Evolutionary conservation across 2,888 invertebrate genomes (phyloP).

Genomic region (Epinotia nisella): DNA sequence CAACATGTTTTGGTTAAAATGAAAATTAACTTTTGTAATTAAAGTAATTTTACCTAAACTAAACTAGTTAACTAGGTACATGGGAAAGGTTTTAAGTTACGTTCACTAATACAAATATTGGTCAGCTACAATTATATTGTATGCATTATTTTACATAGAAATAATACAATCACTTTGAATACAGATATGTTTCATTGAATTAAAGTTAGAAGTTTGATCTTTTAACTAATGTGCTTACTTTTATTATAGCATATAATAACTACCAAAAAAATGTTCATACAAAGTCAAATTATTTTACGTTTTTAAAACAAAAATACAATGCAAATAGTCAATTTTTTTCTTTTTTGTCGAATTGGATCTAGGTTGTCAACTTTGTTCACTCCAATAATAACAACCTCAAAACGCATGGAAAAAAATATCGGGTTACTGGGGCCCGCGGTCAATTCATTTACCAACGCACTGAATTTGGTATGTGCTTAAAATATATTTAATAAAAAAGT

Average conservation of each 20-base stretch:
- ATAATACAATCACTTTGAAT: not conserved
- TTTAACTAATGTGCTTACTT: no score
- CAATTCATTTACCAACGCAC: not conserved
- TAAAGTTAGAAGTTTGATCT: not conserved
- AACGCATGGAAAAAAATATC: no score
- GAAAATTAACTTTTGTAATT: not conserved
- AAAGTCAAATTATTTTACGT: no score
- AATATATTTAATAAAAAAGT: not conserved
- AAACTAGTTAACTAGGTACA: no score
- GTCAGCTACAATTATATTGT: not conserved
- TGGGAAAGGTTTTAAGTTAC: slow-evolving; percentile 19
- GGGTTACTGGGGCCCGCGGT: no score
- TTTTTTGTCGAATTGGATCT: no score
- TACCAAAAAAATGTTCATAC: no score
- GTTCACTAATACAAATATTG: not conserved
- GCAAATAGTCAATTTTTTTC: no score
- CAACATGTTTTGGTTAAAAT: not conserved
- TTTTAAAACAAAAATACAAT: no score
- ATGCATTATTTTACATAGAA: not conserved
- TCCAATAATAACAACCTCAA: no score
- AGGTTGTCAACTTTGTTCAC: no score
- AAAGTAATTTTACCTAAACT: not conserved
- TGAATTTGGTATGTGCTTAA: not conserved
- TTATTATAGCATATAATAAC: no score
- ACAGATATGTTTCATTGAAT: not conserved